Percentiles rank a stretch among this genome's conserved stretches.
Conservation (phyloP, 2,797 vertebrate species). For the Spinus pinus region DNA sequence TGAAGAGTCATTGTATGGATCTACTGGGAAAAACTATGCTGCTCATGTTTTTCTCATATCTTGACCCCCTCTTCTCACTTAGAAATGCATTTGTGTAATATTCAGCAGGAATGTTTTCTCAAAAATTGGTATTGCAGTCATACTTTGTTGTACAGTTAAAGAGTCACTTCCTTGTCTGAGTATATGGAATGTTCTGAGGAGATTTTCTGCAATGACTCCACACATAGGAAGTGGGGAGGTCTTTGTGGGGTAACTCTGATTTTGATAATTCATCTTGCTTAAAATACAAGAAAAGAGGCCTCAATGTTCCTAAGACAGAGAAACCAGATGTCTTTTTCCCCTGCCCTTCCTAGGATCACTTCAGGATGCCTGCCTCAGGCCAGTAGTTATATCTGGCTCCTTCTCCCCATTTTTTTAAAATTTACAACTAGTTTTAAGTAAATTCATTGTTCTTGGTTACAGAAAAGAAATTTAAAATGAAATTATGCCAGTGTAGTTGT, state of each 20-base stretch:
- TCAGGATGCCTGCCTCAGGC: not conserved
- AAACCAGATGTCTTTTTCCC: accelerated
- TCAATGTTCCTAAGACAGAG: not conserved
- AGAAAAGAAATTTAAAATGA: not conserved
- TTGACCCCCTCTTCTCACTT: not conserved
- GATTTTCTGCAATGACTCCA: not conserved
- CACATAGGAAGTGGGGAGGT: not conserved
- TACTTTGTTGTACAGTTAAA: not conserved
- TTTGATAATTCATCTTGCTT: not conserved
- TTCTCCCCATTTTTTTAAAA: not conserved
- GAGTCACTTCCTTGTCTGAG: not conserved
- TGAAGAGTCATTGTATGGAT: not conserved
- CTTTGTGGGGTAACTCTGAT: not conserved
- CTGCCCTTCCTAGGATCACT: not conserved
- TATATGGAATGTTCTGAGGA: not conserved
- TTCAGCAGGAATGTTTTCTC: not conserved
- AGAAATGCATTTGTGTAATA: not conserved
- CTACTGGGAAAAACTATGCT: not conserved
- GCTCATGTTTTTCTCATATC: not conserved
- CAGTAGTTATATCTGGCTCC: not conserved
- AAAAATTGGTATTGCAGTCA: not conserved
- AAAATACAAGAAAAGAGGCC: not conserved
- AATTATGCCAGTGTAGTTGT: not conserved
- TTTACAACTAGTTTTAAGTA: not conserved
- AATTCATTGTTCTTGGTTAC: not conserved